Evolutionary conservation across 2,888 invertebrate species (phyloP), one percentile per base, ranked within the genome.

Genomic region (Volucella zonaria): DNA sequence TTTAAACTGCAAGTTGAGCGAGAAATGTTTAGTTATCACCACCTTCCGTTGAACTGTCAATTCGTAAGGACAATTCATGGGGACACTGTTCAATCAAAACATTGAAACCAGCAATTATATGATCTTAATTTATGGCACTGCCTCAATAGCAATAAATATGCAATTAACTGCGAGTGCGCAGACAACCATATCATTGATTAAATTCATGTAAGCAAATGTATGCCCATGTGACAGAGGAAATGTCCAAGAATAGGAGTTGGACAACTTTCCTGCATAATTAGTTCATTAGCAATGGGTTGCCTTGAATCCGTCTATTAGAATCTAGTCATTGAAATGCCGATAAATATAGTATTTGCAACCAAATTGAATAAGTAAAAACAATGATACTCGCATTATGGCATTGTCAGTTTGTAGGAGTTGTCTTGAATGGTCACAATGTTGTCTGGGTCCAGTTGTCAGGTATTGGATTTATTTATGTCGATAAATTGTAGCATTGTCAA

Each of bases 191-290:
- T 59, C 51, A 38, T 42, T 62, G 74, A 80, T 80, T 80, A 43
- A 49, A 74, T 61, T 59, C 61, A 67, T 74, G 79, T 80, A 54
- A 56, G 68, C 80, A 74, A 61, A 75, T 62, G 74, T 68, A 67
- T 45, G 40, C 14, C n/a, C 23, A 54, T 77, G 42, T 42, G 61
- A 2, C 12, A 12, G 12, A 40, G 38, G 42, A 58, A 66, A 47
- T 18, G 40, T 14, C n/a, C 49, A 62, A 64, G 56, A 51, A 43
- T 78, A 66, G 66, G 66, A 43, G 78, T 58, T 18, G 51, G 38
- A 61, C 81, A 81, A 66, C 81, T 71, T 76, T 76, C 64, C 68
- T 58, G 70, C 68, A 76, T 81, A 81, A 23, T 76, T 15, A 70
- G 42, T 70, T 70, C 70, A 70, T 77, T 77, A 49, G 56, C 15